These are phyloP conservation scores for Acleris literana DNA, from an alignment of 2,888 invertebrate species.

Conservation along the genomic window DNA sequence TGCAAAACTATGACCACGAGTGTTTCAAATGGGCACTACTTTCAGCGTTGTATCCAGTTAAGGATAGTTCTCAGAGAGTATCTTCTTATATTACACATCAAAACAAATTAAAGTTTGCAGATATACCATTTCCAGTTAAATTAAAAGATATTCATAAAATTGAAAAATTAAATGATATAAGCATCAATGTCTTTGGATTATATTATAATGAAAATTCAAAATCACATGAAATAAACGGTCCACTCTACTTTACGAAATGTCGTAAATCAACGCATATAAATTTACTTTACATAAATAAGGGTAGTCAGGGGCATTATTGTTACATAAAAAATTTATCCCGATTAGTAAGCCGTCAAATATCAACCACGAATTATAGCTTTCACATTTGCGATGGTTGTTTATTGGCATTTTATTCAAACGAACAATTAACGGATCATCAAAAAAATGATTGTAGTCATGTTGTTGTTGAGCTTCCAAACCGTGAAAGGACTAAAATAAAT, in stretches of 20 bases:
- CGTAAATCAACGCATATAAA: constrained; percentile 41
- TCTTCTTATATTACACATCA: constrained; percentile 37
- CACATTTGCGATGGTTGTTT: constrained; percentile 39
- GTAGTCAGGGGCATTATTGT: constrained; percentile 42
- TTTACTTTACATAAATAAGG: too few relatives aligned
- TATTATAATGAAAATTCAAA: constrained; percentile 39
- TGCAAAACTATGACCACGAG: too few relatives aligned
- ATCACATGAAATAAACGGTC: constrained; percentile 40
- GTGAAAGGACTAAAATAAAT: too few relatives aligned
- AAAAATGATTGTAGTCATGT: too few relatives aligned
- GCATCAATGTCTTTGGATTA: constrained; percentile 47
- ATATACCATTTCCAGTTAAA: constrained; percentile 44
- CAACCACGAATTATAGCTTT: constrained; percentile 4
- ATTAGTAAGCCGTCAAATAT: constrained; percentile 20
- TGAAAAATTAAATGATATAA: constrained; percentile 44
- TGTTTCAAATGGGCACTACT: too few relatives aligned
- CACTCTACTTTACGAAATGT: constrained; percentile 42
- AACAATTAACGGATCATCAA: too few relatives aligned
- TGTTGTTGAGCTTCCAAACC: too few relatives aligned
- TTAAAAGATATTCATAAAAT: constrained; percentile 44
- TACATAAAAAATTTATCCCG: constrained; percentile 43
- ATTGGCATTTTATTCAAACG: constrained; percentile 34
- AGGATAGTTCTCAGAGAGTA: background rate
- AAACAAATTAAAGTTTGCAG: constrained; percentile 43
- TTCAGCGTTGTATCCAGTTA: background rate